Base-by-base conservation (phyloP, 2,888 invertebrate genomes). In the Heliconius sara region DNA sequence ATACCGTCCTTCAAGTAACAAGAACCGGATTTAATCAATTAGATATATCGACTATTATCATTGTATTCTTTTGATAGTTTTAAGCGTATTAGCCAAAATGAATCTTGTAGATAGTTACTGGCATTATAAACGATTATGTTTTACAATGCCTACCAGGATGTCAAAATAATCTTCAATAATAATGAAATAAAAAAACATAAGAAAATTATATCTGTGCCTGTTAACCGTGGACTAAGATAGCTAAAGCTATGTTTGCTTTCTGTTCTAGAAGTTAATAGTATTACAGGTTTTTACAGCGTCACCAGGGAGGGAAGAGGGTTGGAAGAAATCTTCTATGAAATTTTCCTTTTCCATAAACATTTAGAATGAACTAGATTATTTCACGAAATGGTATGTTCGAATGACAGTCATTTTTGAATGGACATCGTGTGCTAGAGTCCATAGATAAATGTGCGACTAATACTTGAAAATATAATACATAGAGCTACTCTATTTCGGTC, bases 21-120 rank as follows among this genome's bases (percentile, higher is more conserved):
- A 60, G 60, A 60, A 60, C 60, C 60, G n/a, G 60, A 60, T n/a
- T 60, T n/a, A 22, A 60, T 60, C 60, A 60, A n/a, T 60, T 60
- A 60, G 60, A n/a, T 22, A n/a, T 60, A 60, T 60, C 60, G 52
- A 52, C 19, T 52, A 52, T n/a, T 60, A 60, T 60, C 60, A n/a
- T n/a, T n/a, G 60, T 60, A 60, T 60, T n/a, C n/a, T n/a, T 60
- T n/a, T 12, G 60, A 60, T 60, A 60, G n/a, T 60, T 60, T 7
- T n/a, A 60, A n/a, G 7, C 9, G 60, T 60, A 12, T n/a, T n/a
- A 12, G 12, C 10, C 60, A 12, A 60, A 60, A 60, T n/a, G n/a
- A 12, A n/a, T n/a, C 60, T 10, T 60, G n/a, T n/a, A 60, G n/a
- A 60, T n/a, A 60, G 60, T n/a, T 60, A 60, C 60, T 60, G n/a